Conservation (phyloP, 2,888 invertebrate genomes). For the Agrochola litura region DNA sequence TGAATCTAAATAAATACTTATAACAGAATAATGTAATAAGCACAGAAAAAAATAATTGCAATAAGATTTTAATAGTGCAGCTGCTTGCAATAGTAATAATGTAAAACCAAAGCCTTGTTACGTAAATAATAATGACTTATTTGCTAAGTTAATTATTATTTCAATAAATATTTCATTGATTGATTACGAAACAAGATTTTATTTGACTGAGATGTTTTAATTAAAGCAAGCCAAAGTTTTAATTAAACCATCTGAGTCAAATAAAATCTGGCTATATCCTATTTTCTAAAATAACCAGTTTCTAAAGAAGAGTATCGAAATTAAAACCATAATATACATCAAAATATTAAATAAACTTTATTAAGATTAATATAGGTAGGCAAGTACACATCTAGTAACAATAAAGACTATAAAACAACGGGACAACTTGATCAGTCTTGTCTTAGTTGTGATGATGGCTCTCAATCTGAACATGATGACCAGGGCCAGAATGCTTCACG, state of each 20-base stretch:
- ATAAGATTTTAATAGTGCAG: neutral
- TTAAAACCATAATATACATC: constrained; percentile 44
- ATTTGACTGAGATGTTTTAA: no score
- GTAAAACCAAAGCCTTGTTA: neutral
- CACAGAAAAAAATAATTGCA: neutral
- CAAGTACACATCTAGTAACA: constrained; percentile 86
- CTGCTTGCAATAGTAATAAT: constrained; percentile 2
- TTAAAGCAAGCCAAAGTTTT: no score
- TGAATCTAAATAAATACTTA: constrained; percentile 26
- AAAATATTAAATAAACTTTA: constrained; percentile 70
- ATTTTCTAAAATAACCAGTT: neutral
- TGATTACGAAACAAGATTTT: neutral
- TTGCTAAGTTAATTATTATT: neutral
- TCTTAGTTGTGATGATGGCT: constrained; percentile 82
- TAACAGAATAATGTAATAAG: constrained; percentile 5
- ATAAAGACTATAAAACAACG: constrained; percentile 65
- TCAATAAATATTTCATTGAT: neutral
- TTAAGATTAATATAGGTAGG: constrained; percentile 69
- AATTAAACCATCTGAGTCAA: neutral
- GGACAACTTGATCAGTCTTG: constrained; percentile 69
- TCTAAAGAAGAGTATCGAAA: neutral
- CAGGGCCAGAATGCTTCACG: constrained; percentile 89
- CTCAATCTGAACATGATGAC: constrained; percentile 83
- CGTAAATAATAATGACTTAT: neutral
- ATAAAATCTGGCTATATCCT: neutral